Evolutionary conservation across 2,797 vertebrate genomes (phyloP).

Genomic region (Hirundo rustica): DNA sequence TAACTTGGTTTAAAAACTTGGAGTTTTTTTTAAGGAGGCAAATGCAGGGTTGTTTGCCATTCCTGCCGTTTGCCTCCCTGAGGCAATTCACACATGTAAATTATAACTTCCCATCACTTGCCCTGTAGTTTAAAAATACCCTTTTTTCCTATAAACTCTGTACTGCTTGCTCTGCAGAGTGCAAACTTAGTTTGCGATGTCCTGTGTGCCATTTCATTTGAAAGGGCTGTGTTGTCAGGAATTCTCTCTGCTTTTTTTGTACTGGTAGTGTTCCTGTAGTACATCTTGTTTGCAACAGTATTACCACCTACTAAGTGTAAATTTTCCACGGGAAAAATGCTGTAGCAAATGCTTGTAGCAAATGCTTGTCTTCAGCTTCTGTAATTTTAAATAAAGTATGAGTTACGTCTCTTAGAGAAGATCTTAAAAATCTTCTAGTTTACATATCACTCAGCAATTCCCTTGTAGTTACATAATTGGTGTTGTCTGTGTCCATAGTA

Average conservation of each 20-base stretch:
- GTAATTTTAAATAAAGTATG: conserved; percentile 64
- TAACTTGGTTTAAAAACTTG: conserved; percentile 7
- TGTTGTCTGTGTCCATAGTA: conserved; percentile 82
- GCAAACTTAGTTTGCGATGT: neutral
- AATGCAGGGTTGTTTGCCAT: neutral
- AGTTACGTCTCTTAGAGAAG: conserved; percentile 35
- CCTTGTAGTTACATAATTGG: conserved; percentile 86
- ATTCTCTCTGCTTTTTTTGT: neutral
- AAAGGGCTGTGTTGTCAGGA: neutral
- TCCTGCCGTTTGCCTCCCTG: neutral
- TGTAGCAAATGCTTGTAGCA: conserved; percentile 26
- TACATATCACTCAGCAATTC: conserved; percentile 70
- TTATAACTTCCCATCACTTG: neutral
- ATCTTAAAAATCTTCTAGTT: conserved; percentile 71
- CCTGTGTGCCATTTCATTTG: neutral
- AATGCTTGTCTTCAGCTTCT: conserved; percentile 48
- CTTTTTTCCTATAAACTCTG: neutral
- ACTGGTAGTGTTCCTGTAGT: neutral
- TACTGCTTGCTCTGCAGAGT: neutral
- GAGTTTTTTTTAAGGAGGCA: neutral
- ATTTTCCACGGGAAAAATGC: neutral
- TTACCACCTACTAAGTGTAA: conserved; percentile 9
- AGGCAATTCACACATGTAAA: neutral
- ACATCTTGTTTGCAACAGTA: neutral
- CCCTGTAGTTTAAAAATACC: neutral